phyloP scores from a whole-genome alignment of 1,140 invertebrate species.

The Drosophila hydei region DNA sequence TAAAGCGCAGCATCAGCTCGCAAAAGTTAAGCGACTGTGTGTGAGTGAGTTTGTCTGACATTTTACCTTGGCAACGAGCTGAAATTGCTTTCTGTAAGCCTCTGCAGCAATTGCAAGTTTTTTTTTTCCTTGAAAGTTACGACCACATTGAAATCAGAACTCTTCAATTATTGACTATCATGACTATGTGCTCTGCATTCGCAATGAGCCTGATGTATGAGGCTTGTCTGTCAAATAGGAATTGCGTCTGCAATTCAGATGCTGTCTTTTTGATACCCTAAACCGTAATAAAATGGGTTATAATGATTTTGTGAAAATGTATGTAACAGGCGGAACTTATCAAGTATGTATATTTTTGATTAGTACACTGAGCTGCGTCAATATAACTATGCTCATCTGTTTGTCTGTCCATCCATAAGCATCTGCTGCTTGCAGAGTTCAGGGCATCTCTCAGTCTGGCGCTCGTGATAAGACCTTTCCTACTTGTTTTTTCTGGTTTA shows the following conservation, averaged over 20 bases:
- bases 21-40: slow-evolving; percentile 5
- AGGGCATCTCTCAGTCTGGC: no score
- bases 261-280: background rate
- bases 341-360: no score
- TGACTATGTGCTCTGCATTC: slow-evolving; percentile 41
- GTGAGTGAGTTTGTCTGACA: no score
- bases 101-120: slow-evolving; percentile 40
- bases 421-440: no score
- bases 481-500: slow-evolving; percentile 14
- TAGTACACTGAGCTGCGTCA: no score
- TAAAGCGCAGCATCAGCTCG: slow-evolving; percentile 10
- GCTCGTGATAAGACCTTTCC: no score
- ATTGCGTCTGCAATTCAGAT: slow-evolving; percentile 9
- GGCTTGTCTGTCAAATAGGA: background rate
- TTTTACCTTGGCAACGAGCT: background rate
- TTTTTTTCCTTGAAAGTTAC: slow-evolving; percentile 26
- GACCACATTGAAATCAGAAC: slow-evolving; percentile 39
- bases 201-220: slow-evolving; percentile 45
- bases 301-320: no score
- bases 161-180: slow-evolving; percentile 49
- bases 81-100: slow-evolving; percentile 6
- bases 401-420: no score
- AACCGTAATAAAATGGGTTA: no score
- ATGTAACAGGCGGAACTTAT: no score
- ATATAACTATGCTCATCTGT: no score